Conservation (phyloP, 2,113 vertebrate species). For the Corvus hawaiiensis region DNA sequence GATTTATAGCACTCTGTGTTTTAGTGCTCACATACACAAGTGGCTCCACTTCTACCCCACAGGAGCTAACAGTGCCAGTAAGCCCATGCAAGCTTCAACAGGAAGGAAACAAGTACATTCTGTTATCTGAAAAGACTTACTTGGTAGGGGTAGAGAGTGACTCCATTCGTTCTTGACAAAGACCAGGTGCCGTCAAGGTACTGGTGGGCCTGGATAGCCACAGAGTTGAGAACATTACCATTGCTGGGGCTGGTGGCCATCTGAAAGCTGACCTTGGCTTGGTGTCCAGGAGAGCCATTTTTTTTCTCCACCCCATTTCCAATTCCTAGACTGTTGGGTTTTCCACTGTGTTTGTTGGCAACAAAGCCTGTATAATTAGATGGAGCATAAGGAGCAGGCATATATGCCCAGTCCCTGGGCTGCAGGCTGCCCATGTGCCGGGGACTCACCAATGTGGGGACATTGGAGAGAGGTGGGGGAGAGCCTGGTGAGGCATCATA, state of each 20-base stretch:
- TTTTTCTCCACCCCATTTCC: slow-evolving; percentile 84
- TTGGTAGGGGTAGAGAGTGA: slow-evolving; percentile 95
- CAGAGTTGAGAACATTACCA: slow-evolving; percentile 78
- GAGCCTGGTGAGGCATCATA: slow-evolving; percentile 84
- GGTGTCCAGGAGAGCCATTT: slow-evolving; percentile 80
- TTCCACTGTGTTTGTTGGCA: slow-evolving; percentile 79
- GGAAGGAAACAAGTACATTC: fast-evolving
- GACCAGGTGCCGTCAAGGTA: slow-evolving; percentile 82
- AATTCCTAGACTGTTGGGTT: slow-evolving; percentile 90
- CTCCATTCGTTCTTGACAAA: slow-evolving; percentile 84
- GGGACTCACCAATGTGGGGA: slow-evolving; percentile 70
- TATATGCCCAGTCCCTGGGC: slow-evolving; percentile 78
- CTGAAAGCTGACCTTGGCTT: slow-evolving; percentile 79
- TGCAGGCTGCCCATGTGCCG: slow-evolving; percentile 73
- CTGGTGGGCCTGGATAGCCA: slow-evolving; percentile 86
- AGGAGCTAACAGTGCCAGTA: not conserved
- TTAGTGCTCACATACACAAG: not conserved
- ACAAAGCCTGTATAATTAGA: slow-evolving; percentile 75
- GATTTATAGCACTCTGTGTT: not conserved
- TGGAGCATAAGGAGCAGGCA: slow-evolving; percentile 74
- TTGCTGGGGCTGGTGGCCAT: slow-evolving; percentile 83
- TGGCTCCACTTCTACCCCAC: not conserved
- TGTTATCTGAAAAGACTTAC: slow-evolving; percentile 68
- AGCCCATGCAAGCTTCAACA: not conserved
- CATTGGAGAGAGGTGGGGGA: slow-evolving; percentile 71